These are phyloP conservation scores for Ctenopoma kingsleyae DNA, from an alignment of 2,797 vertebrate genomes.

Conservation along the genomic window DNA sequence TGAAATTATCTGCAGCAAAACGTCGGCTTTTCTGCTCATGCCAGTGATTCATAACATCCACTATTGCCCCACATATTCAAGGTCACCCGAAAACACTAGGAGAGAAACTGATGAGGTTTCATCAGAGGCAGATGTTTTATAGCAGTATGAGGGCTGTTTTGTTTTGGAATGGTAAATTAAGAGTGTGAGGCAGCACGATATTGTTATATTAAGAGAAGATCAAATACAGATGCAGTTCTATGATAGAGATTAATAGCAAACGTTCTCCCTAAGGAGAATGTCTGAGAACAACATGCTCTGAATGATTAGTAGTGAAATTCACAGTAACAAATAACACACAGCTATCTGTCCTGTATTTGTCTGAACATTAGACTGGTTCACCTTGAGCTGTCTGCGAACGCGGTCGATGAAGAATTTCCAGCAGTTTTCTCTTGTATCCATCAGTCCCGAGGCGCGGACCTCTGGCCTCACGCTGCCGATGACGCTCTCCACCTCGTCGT, in stretches of 20 bases:
- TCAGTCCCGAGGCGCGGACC: slow-evolving; percentile 87
- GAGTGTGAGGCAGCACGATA: slow-evolving; percentile 37
- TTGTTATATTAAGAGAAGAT: slow-evolving; percentile 48
- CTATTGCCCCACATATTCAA: slow-evolving; percentile 34
- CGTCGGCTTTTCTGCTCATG: slow-evolving; percentile 43
- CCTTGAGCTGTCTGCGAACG: slow-evolving; percentile 92
- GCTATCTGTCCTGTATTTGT: slow-evolving; percentile 17
- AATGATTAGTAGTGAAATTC: slow-evolving; percentile 44
- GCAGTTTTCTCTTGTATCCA: slow-evolving; percentile 92
- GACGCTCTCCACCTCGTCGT: slow-evolving; percentile 94
- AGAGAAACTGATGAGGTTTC: slow-evolving; percentile 51
- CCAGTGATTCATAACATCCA: slow-evolving; percentile 57
- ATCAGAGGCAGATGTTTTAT: slow-evolving; percentile 62
- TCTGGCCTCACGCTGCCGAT: slow-evolving; percentile 88
- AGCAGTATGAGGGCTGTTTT: slow-evolving; percentile 35
- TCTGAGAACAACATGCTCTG: slow-evolving; percentile 27
- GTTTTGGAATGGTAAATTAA: slow-evolving; percentile 42
- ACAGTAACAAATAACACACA: slow-evolving; percentile 20
- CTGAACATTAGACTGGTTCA: slow-evolving; percentile 64
- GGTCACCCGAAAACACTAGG: slow-evolving; percentile 59
- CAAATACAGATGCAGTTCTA: slow-evolving; percentile 29
- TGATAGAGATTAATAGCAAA: slow-evolving; percentile 45
- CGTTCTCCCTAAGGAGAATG: slow-evolving; percentile 13
- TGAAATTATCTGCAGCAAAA: slow-evolving; percentile 64
- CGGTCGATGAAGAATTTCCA: slow-evolving; percentile 97